phyloP scores from a whole-genome alignment of 2,797 vertebrate species.

The Sparus aurata region DNA sequence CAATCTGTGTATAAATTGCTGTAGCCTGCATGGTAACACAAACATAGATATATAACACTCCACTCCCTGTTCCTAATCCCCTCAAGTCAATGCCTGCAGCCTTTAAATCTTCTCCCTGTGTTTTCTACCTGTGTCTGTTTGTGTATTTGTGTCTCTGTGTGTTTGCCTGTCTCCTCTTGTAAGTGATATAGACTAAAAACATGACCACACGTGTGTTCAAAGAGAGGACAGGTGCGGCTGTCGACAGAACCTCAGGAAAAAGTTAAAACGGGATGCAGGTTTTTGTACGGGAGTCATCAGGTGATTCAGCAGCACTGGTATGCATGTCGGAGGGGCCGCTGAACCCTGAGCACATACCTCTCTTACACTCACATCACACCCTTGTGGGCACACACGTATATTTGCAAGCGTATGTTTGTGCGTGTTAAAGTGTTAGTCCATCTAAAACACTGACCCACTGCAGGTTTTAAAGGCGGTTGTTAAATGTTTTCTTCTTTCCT shows the following conservation, averaged over 20 bases:
- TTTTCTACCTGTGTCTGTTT: slow-evolving; percentile 1
- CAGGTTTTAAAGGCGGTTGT: too few relatives aligned
- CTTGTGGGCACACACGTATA: not conserved
- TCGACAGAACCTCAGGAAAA: not conserved
- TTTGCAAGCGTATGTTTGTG: too few relatives aligned
- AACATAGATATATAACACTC: not conserved
- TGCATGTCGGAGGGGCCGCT: slow-evolving; percentile 31
- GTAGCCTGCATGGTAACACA: not conserved
- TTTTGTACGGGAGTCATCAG: slow-evolving; percentile 44
- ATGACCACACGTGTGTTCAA: slow-evolving; percentile 38
- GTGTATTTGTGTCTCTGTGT: slow-evolving; percentile 19
- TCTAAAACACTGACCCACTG: too few relatives aligned
- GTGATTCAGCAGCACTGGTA: slow-evolving; percentile 63
- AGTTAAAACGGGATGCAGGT: slow-evolving; percentile 14
- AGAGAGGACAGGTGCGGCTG: slow-evolving; percentile 46
- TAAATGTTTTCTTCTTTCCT: too few relatives aligned
- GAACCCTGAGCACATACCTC: slow-evolving; percentile 7
- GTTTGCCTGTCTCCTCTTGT: slow-evolving; percentile 19
- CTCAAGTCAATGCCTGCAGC: slow-evolving; percentile 33
- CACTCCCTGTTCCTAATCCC: slow-evolving; percentile 33
- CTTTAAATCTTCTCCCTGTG: not conserved
- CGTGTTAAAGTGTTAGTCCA: too few relatives aligned
- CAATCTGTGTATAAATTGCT: slow-evolving; percentile 7
- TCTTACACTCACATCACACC: not conserved
- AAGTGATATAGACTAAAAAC: slow-evolving; percentile 22